Percentiles rank a stretch among this genome's conserved stretches.
phyloP scores from a whole-genome alignment of 2,113 vertebrate species.

The Engraulis encrasicolus region DNA sequence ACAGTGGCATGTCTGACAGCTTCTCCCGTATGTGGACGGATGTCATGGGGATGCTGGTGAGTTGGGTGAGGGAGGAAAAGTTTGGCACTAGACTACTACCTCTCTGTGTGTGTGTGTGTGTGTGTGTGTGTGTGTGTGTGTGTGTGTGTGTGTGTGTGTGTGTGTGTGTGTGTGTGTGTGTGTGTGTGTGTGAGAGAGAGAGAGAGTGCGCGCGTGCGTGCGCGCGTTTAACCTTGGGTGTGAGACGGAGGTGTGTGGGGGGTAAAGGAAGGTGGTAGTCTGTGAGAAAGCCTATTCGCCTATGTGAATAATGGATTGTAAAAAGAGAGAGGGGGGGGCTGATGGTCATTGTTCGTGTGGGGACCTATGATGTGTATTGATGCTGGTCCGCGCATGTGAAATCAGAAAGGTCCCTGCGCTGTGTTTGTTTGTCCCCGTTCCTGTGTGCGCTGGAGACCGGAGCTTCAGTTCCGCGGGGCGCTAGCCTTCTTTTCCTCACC shows the following conservation, averaged over 20 bases:
- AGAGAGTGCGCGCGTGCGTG: no score
- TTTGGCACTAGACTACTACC: no score
- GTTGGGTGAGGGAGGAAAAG: conserved; percentile 57
- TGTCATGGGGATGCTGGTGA: conserved; percentile 98
- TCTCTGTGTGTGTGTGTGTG: neutral
- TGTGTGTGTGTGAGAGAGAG: neutral
- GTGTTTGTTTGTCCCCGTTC: neutral
- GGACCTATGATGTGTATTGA: conserved; percentile 22
- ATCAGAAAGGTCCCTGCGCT: conserved; percentile 1
- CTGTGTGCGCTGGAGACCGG: neutral
- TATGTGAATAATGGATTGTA: neutral
- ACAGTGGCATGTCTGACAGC: conserved; percentile 74
- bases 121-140: neutral
- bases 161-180: neutral
- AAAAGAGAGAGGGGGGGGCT: neutral
- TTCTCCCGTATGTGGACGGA: conserved; percentile 92
- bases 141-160: no score
- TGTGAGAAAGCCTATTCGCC: conserved; percentile 43
- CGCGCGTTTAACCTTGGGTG: no score
- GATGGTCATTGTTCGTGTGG: neutral
- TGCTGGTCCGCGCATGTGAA: conserved; percentile 42
- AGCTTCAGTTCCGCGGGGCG: neutral
- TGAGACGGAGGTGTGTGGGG: conserved; percentile 23
- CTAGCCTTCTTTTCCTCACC: neutral
- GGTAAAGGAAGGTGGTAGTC: conserved; percentile 48